Percentiles rank a stretch among this genome's conserved stretches.
Evolutionary conservation across 2,888 invertebrate species (phyloP).

Genomic region (Crocallis elinguaria): DNA sequence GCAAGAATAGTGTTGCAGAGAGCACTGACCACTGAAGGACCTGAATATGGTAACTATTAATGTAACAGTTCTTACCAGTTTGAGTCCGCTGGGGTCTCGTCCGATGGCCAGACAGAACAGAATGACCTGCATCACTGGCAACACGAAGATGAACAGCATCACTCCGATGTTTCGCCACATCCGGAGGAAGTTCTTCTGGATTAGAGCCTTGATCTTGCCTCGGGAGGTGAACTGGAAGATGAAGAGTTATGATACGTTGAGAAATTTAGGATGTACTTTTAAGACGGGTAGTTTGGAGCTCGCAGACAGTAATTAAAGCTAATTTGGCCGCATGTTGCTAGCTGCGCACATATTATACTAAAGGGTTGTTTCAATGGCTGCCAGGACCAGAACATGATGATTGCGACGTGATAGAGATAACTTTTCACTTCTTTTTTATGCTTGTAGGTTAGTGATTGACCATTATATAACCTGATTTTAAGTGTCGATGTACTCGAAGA

Average conservation of each 20-base stretch:
- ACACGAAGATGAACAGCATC: conserved; percentile 96
- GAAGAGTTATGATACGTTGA: not conserved
- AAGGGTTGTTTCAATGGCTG: too few relatives aligned
- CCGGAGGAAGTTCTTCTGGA: conserved; percentile 94
- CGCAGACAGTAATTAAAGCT: too few relatives aligned
- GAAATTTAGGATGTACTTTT: too few relatives aligned
- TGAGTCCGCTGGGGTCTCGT: conserved; percentile 92
- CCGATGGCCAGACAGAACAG: conserved; percentile 97
- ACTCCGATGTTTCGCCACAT: conserved; percentile 97
- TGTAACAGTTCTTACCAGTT: conserved; percentile 93
- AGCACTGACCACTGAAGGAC: too few relatives aligned
- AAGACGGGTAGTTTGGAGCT: too few relatives aligned
- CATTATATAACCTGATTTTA: not conserved
- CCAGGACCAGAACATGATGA: too few relatives aligned
- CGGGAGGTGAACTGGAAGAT: conserved; percentile 87
- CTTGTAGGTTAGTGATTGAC: not conserved
- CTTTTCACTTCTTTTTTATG: not conserved
- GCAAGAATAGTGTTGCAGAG: too few relatives aligned
- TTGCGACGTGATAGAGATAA: too few relatives aligned
- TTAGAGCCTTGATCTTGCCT: conserved; percentile 93
- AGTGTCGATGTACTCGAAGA: not conserved
- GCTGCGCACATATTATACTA: too few relatives aligned
- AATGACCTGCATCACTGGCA: conserved; percentile 97
- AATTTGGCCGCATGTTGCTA: too few relatives aligned
- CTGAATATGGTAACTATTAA: too few relatives aligned